These are phyloP conservation scores for Sminthurinus aureus DNA, from an alignment of 2,888 invertebrate species.

Conservation along the genomic window DNA sequence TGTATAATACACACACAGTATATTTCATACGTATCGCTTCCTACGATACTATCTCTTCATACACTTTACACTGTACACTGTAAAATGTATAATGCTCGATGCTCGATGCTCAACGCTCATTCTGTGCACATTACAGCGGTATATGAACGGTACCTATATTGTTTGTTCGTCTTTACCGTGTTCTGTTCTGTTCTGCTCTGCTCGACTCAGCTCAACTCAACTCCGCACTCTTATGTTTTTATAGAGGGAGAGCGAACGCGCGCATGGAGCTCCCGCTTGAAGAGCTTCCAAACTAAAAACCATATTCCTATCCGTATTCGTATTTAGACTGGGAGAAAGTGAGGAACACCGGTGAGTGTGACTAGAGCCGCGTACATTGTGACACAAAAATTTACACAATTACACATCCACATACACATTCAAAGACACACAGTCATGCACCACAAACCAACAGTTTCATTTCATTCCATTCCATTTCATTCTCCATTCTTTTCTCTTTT, in stretches of 20 bases:
- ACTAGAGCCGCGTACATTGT: conserved; percentile 30
- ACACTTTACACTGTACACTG: no score
- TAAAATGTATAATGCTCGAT: background rate
- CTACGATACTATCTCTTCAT: background rate
- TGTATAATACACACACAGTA: background rate
- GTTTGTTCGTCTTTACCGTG: no score
- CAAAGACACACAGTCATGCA: background rate
- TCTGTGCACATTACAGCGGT: no score
- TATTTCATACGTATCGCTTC: background rate
- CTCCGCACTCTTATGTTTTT: background rate
- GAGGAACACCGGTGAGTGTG: conserved; percentile 45
- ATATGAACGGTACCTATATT: no score
- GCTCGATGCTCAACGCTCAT: no score
- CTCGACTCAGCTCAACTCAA: no score
- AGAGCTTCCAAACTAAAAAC: conserved; percentile 6
- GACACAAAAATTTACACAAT: conserved; percentile 11
- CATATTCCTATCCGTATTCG: no score
- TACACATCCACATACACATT: background rate
- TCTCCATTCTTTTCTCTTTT: no score
- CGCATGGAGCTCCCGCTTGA: conserved; percentile 41
- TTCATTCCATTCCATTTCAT: background rate
- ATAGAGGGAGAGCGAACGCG: conserved; percentile 29
- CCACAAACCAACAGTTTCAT: background rate
- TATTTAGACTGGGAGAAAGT: conserved; percentile 42
- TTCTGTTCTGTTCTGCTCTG: no score